phyloP scores from a whole-genome alignment of 2,797 vertebrate genomes.

The Moxostoma hubbsi region DNA sequence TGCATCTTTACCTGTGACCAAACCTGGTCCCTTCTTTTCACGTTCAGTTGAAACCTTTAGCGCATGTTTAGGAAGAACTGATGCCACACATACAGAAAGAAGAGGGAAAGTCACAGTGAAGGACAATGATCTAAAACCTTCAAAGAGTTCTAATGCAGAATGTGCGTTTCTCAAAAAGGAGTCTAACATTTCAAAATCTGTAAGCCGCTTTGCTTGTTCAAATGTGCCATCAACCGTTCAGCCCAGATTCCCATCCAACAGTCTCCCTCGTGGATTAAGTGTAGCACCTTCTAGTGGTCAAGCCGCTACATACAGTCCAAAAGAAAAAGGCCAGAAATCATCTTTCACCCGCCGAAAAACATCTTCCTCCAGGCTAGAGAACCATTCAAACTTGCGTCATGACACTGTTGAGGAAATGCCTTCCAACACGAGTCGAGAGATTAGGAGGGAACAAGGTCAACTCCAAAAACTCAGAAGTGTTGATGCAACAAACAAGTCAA shows the following conservation, averaged over 20 bases:
- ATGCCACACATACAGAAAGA: slow-evolving; percentile 59
- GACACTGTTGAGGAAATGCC: slow-evolving; percentile 2
- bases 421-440: slow-evolving; percentile 10
- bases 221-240: slow-evolving; percentile 32
- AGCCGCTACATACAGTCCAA: not conserved
- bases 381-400: slow-evolving; percentile 16
- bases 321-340: slow-evolving; percentile 26
- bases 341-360: not conserved
- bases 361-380: slow-evolving; percentile 23
- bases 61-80: slow-evolving; percentile 60
- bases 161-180: slow-evolving; percentile 69
- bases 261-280: slow-evolving; percentile 35
- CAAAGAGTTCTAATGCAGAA: slow-evolving; percentile 57
- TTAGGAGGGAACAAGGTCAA: slow-evolving; percentile 20
- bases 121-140: slow-evolving; percentile 42
- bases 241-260: slow-evolving; percentile 33
- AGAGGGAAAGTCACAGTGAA: slow-evolving; percentile 47
- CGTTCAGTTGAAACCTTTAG: slow-evolving; percentile 61
- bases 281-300: slow-evolving; percentile 43
- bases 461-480: slow-evolving; percentile 21
- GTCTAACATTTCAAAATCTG: slow-evolving; percentile 55
- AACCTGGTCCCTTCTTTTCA: slow-evolving; percentile 55
- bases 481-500: not conserved
- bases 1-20: slow-evolving; percentile 58
- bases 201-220: slow-evolving; percentile 23